Conservation (phyloP, 1,140 invertebrate species). For the Macrocentrus cingulum region DNA sequence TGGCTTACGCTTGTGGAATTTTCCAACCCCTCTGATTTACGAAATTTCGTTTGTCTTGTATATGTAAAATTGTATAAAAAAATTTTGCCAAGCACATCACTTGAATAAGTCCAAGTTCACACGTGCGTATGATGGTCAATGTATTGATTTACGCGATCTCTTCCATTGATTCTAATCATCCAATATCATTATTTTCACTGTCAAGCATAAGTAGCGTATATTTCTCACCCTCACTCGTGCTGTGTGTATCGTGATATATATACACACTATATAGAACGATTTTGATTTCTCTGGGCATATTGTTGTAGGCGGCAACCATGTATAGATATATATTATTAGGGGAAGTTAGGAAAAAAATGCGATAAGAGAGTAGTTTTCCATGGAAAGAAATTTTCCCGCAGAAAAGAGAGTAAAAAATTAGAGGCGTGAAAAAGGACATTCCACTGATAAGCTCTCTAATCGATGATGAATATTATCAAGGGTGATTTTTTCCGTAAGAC, state of each 20-base stretch:
- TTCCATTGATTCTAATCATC: too few relatives aligned
- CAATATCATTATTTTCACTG: too few relatives aligned
- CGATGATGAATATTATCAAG: conserved; percentile 1
- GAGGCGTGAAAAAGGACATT: not conserved
- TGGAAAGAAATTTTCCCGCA: not conserved
- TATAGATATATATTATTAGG: not conserved
- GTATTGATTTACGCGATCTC: too few relatives aligned
- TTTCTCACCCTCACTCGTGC: not conserved
- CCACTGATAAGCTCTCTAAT: not conserved
- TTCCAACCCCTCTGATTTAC: conserved; percentile 28
- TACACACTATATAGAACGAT: too few relatives aligned
- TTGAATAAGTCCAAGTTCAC: too few relatives aligned
- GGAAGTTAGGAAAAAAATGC: not conserved
- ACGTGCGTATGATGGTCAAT: too few relatives aligned
- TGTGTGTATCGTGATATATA: not conserved
- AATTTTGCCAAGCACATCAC: too few relatives aligned
- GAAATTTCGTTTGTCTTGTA: conserved; percentile 13
- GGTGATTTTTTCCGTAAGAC: not conserved
- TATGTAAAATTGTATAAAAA: too few relatives aligned
- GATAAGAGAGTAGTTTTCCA: conserved; percentile 1
- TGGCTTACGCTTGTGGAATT: conserved; percentile 48
- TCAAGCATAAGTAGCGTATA: too few relatives aligned
- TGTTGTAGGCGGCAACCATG: not conserved
- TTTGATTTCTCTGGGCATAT: not conserved
- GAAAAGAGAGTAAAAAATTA: not conserved